phyloP scores from a whole-genome alignment of 2,888 invertebrate species.

The Tipula vernalis region DNA sequence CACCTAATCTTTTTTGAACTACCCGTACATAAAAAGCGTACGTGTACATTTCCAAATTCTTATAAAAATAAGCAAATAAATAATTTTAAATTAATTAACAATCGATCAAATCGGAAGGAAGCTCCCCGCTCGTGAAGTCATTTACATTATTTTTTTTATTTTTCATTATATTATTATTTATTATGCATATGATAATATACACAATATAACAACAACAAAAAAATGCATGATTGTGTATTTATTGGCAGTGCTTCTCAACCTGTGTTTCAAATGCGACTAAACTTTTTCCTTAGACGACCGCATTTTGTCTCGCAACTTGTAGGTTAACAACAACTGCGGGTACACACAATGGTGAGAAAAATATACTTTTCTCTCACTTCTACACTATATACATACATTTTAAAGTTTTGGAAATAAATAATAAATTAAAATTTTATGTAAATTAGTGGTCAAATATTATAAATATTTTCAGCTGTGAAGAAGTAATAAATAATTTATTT shows the following conservation, averaged over 20 bases:
- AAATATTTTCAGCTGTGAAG: not conserved
- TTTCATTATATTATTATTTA: not conserved
- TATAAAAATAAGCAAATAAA: not conserved
- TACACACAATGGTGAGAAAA: not conserved
- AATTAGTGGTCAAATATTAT: not conserved
- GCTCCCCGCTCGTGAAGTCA: not conserved
- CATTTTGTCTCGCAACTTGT: not conserved
- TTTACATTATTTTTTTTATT: not conserved
- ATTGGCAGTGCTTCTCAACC: not conserved
- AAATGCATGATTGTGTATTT: not conserved
- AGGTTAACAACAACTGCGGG: not conserved
- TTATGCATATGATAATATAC: not conserved
- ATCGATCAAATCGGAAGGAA: not conserved
- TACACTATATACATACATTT: not conserved
- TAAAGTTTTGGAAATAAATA: not conserved
- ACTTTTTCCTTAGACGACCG: not conserved
- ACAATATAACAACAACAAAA: not conserved
- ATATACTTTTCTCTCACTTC: not conserved
- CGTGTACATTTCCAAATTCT: not conserved
- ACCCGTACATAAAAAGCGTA: not conserved
- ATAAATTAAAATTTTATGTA: not conserved
- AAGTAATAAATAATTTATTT: not conserved
- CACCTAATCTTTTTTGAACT: not conserved
- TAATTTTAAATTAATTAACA: not conserved
- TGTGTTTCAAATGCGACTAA: not conserved